These are phyloP conservation scores for Gonatopus flavifemur DNA, from an alignment of 1,140 invertebrate genomes.

Conservation along the genomic window DNA sequence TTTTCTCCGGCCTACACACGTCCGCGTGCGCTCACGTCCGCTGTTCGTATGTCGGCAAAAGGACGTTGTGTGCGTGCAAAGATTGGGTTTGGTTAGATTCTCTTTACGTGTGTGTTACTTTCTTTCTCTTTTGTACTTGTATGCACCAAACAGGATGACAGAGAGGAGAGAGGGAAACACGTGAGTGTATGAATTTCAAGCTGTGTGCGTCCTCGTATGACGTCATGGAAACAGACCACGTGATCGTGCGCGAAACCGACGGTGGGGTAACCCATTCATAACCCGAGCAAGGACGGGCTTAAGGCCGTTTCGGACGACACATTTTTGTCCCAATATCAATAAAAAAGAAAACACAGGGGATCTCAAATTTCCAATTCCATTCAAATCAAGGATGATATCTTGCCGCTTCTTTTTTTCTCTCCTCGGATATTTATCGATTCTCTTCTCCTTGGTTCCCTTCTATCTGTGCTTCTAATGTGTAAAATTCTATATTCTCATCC, in stretches of 20 bases:
- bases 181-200: neutral
- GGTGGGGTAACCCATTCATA: slow-evolving; percentile 47
- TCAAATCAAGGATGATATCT: slow-evolving; percentile 22
- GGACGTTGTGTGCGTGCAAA: no score
- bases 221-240: slow-evolving; percentile 43
- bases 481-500: no score
- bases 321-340: slow-evolving; percentile 5
- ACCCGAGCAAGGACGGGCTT: slow-evolving; percentile 53
- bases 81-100: no score
- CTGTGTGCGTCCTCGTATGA: slow-evolving; percentile 23
- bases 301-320: slow-evolving; percentile 46
- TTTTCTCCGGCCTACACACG: slow-evolving; percentile 33
- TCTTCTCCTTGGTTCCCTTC: slow-evolving; percentile 9
- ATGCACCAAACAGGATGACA: neutral
- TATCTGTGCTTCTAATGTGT: no score
- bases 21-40: slow-evolving; percentile 13
- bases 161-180: neutral
- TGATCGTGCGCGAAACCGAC: slow-evolving; percentile 26
- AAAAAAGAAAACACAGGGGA: neutral
- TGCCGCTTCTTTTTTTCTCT: neutral
- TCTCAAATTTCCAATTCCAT: neutral
- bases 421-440: slow-evolving; percentile 3
- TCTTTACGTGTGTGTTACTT: neutral
- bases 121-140: neutral
- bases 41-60: slow-evolving; percentile 18